Evolutionary conservation across 2,113 vertebrate species (phyloP), one percentile per base, ranked within the genome.

Genomic region (Coptodon rendalli): DNA sequence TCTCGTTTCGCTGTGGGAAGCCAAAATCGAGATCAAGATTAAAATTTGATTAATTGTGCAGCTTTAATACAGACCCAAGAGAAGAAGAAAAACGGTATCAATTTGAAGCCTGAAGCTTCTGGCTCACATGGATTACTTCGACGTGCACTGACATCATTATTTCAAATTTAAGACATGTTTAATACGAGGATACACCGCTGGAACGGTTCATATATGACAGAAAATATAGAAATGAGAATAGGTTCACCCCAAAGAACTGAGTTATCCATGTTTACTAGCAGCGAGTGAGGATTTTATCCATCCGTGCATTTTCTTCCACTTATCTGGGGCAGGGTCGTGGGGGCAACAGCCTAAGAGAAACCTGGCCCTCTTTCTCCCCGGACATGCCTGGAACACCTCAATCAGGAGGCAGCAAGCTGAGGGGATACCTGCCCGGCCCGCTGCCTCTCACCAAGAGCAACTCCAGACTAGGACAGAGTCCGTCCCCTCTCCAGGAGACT

Each of bases 291-390:
- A 29, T 52, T 38, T 38, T 56, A 85, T 54, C 57, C 29, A 61
- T 61, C 2, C 3, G 8, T 61, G 0, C 29, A 34, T 36, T 12
- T 66, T 66, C 61, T 12, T 63, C 31, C 5, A n/a, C 31, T 66
- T 66, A 66, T 66, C 61, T 16, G 61, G 17, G 17, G 31, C 9
- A 36, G 59, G 0, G 59, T 63, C 2, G 9, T 34, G 0, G 16
- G 57, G 16, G 59, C 59, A 66, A 12, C 31, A 66, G 61, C 31
- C 61, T 66, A n/a, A 66, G 9, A 66, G 9, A 66, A 66, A 7
- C 17, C 31, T 31, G 0, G 61, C n/a, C 61, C 31, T 36, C 61
- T n/a, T 24, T 56, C 53, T 56, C 11, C 3, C 53, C 0, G 6
- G 22, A 56, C 53, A 54, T 24, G 24, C 54, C 12, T 57, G 24